Evolutionary conservation across 2,797 vertebrate genomes (phyloP), one percentile per base, ranked within the genome.

Genomic region (Eulemur albifrons): DNA sequence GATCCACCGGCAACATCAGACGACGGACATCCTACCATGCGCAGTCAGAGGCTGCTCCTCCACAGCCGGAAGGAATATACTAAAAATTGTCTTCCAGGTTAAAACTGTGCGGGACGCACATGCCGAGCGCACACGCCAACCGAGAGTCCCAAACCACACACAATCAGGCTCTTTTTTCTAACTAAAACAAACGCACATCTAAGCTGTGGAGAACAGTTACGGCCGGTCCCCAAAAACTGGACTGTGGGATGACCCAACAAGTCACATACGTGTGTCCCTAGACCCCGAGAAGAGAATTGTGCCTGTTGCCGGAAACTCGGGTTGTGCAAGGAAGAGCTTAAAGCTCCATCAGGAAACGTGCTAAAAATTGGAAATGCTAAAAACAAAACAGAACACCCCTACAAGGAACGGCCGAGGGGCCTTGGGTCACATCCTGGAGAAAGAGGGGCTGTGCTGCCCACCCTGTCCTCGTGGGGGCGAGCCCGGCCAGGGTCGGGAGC

Each of bases 221-320:
- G 20, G 43, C 48, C 35, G 4, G 4, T 61, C 48, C 25, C 30
- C 27, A 2, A 6, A 48, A 50, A 81, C 40, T 7, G 11, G 8
- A 85, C n/a, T 18, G 25, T 7, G 9, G 18, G 35, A 14, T 21
- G 40, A 3, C 1, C 40, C 40, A 7, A 43, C 40, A 43, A 43
- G 7, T 43, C 40, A 43, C 40, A 43, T 43, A 43, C 40, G 6
- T 43, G 40, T 43, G 40, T 43, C 7, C 40, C 40, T 43, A 12
- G 25, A 15, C 6, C 73, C 38, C 11, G 0, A 0, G 0, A 0
- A 45, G 59, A 80, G 65, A 57, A 1, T 0, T 4, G 10, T 1
- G 10, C 15, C 77, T 48, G 0, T 1, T 6, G 40, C 43, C 27
- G 10, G 15, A 27, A n/a, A 38, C 1, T 17, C 7, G 2, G 21